Percentiles rank a stretch among this genome's conserved stretches.
These are phyloP conservation scores for Ariolimax columbianus DNA, from an alignment of 2,888 invertebrate genomes.

Conservation along the genomic window DNA sequence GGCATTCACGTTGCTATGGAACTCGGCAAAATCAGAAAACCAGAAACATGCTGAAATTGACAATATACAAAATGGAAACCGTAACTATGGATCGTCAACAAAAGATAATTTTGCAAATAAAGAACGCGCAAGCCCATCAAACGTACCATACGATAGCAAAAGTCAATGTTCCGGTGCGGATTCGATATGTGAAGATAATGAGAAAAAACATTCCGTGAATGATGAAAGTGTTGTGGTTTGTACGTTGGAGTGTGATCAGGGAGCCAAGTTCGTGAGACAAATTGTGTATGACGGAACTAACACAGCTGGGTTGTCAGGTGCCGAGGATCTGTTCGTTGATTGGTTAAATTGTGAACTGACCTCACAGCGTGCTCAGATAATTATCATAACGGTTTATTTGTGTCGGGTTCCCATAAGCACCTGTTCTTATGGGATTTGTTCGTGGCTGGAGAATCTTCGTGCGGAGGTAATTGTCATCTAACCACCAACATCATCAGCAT, in stretches of 20 bases:
- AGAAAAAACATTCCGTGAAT: not conserved
- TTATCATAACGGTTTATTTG: conserved; percentile 35
- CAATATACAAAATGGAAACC: too few species aligned
- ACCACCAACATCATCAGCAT: too few species aligned
- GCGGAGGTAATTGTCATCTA: conserved; percentile 9
- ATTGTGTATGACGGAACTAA: conserved; percentile 20
- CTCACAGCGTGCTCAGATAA: conserved; percentile 23
- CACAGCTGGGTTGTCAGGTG: conserved; percentile 12
- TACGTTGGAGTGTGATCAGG: conserved; percentile 39
- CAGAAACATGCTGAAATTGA: not conserved
- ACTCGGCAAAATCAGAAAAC: conserved; percentile 6
- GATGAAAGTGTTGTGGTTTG: conserved; percentile 31
- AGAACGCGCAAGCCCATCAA: too few species aligned
- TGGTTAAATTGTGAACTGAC: conserved; percentile 37
- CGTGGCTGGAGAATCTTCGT: conserved; percentile 30
- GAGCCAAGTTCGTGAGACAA: conserved; percentile 12
- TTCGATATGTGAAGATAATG: too few species aligned
- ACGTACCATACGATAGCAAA: too few species aligned
- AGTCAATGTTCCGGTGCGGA: not conserved
- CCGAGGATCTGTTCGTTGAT: conserved; percentile 45
- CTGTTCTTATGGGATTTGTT: conserved; percentile 23
- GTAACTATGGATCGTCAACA: not conserved
- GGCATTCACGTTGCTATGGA: conserved; percentile 35
- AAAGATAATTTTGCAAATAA: not conserved
- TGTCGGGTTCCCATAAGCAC: conserved; percentile 19